phyloP scores from a whole-genome alignment of 2,113 vertebrate species.

The Pituophis catenifer region DNA sequence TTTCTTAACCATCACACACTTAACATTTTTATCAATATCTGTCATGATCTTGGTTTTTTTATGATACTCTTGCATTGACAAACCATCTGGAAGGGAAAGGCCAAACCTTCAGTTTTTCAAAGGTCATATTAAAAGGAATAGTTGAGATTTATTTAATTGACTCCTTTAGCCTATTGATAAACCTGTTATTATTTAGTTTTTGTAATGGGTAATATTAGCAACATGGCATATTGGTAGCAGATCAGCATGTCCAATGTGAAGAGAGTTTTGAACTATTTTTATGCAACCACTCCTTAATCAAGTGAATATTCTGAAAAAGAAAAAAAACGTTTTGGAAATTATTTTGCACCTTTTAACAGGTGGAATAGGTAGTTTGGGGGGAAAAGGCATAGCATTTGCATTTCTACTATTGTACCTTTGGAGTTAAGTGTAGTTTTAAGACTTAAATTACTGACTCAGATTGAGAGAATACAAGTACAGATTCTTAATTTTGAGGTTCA shows the following conservation, averaged over 20 bases:
- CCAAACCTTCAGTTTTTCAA: slow-evolving; percentile 42
- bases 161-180: slow-evolving; percentile 24
- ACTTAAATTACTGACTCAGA: background rate
- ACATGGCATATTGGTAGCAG: slow-evolving; percentile 13
- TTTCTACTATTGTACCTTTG: background rate
- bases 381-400: background rate
- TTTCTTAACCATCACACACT: slow-evolving; percentile 44
- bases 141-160: slow-evolving; percentile 42
- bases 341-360: background rate
- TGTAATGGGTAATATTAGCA: slow-evolving; percentile 2
- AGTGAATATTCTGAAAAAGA: background rate
- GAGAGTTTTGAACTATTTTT: slow-evolving; percentile 16
- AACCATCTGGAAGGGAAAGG: slow-evolving; percentile 48
- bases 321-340: background rate
- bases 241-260: background rate
- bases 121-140: slow-evolving; percentile 51
- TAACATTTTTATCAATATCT: slow-evolving; percentile 37
- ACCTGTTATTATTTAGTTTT: background rate
- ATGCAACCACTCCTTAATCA: background rate
- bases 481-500: background rate
- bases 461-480: background rate
- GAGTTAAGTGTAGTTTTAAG: background rate
- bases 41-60: slow-evolving; percentile 33
- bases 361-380: background rate
- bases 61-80: slow-evolving; percentile 37